Base-by-base conservation (phyloP, 2,113 vertebrate species). In the Sialia sialis region DNA sequence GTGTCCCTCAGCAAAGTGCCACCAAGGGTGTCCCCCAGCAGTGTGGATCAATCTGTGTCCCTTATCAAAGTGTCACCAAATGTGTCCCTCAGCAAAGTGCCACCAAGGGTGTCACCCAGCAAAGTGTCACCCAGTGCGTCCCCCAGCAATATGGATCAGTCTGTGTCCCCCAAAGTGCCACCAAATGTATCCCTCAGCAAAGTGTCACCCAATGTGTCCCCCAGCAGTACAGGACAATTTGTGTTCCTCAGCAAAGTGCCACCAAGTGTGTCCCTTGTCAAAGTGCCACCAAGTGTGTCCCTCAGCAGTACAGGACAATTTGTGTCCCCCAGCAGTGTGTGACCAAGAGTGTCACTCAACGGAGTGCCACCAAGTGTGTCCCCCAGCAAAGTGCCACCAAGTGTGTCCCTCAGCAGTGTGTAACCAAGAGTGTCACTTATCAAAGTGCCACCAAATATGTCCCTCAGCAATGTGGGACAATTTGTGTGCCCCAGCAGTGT, bases 371-470 rank as follows among this genome's bases (percentile, higher is more conserved):
- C 36, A 49, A 39, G 1, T 32, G 58, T 30, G 46, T 48, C 8
- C 13, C 69, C 0, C 43, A 72, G 18, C 29, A 64, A 1, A 1
- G 20, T n/a, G 10, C 1, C 1, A 10, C 38, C 18, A 41, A 41
- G 6, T 11, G 64, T 11, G 23, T 75, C 5, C 20, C 46, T 0
- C 55, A 89, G 11, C 54, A 26, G 1, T 3, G 8, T 15, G 13
- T 25, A 2, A 25, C 23, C 13, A 49, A 49, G 1, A 1, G 49
- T 26, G 60, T 66, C 41, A 1, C 54, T 0, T 26, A 73, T 4
- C 36, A 70, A 3, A 48, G 1, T n/a, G 27, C 0, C 0, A 74
- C 76, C 13, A 13, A 32, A 0, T 4, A 29, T 32, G 44, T 48
- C 67, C 7, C 67, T 0, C 19, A 67, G 16, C 54, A 26, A 0